Conservation (phyloP, 2,888 invertebrate genomes). For the Corythucha ciliata region DNA sequence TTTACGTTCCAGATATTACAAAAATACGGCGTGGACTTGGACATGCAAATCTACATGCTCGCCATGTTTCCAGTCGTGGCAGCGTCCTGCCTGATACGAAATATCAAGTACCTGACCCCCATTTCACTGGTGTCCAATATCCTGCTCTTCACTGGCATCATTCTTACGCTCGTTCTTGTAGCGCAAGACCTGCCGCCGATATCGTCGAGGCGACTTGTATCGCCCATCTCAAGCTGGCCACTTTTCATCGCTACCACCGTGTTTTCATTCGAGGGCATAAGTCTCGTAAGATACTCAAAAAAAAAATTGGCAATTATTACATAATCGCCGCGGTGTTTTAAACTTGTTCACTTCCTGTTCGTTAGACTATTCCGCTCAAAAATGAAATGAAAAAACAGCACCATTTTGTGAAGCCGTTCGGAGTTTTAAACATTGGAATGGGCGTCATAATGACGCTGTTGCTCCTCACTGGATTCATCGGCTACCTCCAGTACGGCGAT, state of each 20-base stretch:
- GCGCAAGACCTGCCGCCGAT: slow-evolving; percentile 60
- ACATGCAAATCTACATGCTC: slow-evolving; percentile 61
- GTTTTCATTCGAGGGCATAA: slow-evolving; percentile 95
- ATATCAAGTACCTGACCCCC: slow-evolving; percentile 66
- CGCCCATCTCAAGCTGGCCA: slow-evolving; percentile 52
- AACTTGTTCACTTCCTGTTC: slow-evolving; percentile 18
- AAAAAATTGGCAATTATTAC: no score
- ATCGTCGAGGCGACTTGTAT: slow-evolving; percentile 51
- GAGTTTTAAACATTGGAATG: slow-evolving; percentile 88
- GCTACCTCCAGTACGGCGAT: slow-evolving; percentile 82
- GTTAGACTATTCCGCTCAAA: slow-evolving; percentile 81
- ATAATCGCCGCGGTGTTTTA: no score
- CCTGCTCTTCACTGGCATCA: slow-evolving; percentile 62
- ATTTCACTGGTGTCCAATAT: slow-evolving; percentile 69
- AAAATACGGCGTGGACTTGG: slow-evolving; percentile 47
- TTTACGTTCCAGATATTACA: slow-evolving; percentile 54
- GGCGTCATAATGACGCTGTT: slow-evolving; percentile 66
- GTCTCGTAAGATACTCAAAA: slow-evolving; percentile 60
- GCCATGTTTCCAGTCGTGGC: slow-evolving; percentile 62
- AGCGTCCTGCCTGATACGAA: slow-evolving; percentile 63
- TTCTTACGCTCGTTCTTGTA: slow-evolving; percentile 67
- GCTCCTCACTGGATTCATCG: slow-evolving; percentile 71
- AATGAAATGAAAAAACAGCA: slow-evolving; percentile 78
- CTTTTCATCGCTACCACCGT: slow-evolving; percentile 92
- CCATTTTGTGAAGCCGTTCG: slow-evolving; percentile 66